Conservation (phyloP, 53 echinoderm and acorn worm genomes). For the Arbacia lixula region DNA sequence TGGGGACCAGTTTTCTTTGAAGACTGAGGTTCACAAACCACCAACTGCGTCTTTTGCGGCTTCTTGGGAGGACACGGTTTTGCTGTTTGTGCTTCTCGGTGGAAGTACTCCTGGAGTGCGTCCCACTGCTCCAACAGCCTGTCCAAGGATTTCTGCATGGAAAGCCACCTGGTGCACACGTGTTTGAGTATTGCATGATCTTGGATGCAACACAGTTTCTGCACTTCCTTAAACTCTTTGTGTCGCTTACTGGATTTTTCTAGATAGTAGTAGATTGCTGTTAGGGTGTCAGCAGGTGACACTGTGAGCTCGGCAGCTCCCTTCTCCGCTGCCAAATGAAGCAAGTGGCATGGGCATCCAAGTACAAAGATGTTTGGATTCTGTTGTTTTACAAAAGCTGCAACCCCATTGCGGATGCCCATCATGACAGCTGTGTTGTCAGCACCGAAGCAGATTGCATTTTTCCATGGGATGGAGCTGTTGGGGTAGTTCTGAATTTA, state of each 20-base stretch:
- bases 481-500: too few species aligned
- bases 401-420: constrained; percentile 53
- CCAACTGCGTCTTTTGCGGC: too few species aligned
- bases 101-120: constrained; percentile 56
- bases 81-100: constrained; percentile 46
- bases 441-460: constrained; percentile 56
- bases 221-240: constrained; percentile 52
- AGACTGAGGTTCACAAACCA: too few species aligned
- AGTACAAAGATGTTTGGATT: constrained; percentile 54
- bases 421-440: constrained; percentile 67
- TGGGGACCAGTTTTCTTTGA: too few species aligned
- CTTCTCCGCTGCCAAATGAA: constrained; percentile 66
- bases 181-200: constrained; percentile 57
- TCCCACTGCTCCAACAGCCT: constrained; percentile 71
- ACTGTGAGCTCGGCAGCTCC: constrained; percentile 48
- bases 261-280: constrained; percentile 52
- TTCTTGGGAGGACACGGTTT: constrained; percentile 33
- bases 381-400: constrained; percentile 60
- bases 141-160: constrained; percentile 53
- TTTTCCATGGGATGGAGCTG: constrained; percentile 63
- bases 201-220: constrained; percentile 38
- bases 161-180: constrained; percentile 63
- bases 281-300: constrained; percentile 42
- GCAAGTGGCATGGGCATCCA: constrained; percentile 58
- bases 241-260: constrained; percentile 52